Evolutionary conservation across 1,140 invertebrate species (phyloP), one percentile per base, ranked within the genome.

Genomic region (Riptortus pedestris): DNA sequence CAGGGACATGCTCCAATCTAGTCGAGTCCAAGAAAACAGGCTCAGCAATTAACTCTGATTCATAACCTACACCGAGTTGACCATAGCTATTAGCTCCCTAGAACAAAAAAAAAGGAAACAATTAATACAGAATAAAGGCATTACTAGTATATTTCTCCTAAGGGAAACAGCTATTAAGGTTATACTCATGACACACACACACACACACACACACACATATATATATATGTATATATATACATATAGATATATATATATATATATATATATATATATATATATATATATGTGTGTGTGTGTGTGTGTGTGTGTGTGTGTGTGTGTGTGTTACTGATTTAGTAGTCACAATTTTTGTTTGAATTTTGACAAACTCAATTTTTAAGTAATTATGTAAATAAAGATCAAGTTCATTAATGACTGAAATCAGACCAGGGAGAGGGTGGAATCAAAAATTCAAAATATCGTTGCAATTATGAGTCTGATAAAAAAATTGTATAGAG

Each of bases 31-130:
- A 73, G 71, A 79, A 74, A 66, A 76, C 75, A 14, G 86, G 84
- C 66, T 76, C 76, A 55, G 80, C 71, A 62, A 83, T 78, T 75
- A 85, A 79, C 72, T 91, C 88, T 65, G 80, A 83, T 68, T 78
- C 75, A 64, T 76, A 74, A 64, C 83, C 85, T 71, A 85, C 77
- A 62, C 85, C 85, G 29, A 91, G 76, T 74, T 91, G 88, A 48
- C 88, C 87, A 74, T 90, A 85, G 67, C 86, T 89, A 75, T 93
- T 93, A 62, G 89, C 87, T 70, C 89, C 89, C 89, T 89, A 71
- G 16, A 59, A 59, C 1, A 59, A 59, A 2, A 31, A 24, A 59
- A 28, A 59, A 58, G 12, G 1, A 24, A 51, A 20, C 1, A 20
- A 51, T 2, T 2, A 51, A 27, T 20, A 24, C 4, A 9, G 2